Conservation (phyloP, 2,113 vertebrate genomes). For the Microtus oregoni region DNA sequence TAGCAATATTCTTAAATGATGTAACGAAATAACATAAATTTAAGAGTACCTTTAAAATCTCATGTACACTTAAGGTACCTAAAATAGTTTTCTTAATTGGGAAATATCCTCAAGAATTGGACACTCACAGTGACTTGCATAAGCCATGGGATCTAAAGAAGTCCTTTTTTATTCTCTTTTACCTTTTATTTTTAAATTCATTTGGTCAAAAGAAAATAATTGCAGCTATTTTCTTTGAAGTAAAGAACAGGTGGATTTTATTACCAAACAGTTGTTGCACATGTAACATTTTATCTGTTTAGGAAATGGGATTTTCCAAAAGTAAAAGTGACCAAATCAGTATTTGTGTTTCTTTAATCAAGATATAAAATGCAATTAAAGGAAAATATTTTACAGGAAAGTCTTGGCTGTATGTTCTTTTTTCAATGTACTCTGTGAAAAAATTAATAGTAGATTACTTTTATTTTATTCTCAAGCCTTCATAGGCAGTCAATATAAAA, state of each 20-base stretch:
- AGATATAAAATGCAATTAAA: conserved; percentile 73
- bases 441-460: conserved; percentile 17
- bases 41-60: not conserved
- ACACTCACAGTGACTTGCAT: not conserved
- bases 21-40: conserved; percentile 39
- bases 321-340: conserved; percentile 54
- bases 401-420: conserved; percentile 66
- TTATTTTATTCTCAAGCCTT: conserved; percentile 56
- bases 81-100: conserved; percentile 20
- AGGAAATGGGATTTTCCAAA: conserved; percentile 58
- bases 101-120: conserved; percentile 8
- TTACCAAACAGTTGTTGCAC: conserved; percentile 49
- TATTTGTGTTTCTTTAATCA: conserved; percentile 69
- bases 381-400: conserved; percentile 72
- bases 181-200: not conserved
- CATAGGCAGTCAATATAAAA: not conserved
- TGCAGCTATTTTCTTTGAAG: not conserved
- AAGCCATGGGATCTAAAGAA: not conserved
- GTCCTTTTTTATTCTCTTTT: not conserved
- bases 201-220: conserved; percentile 42
- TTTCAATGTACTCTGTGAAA: not conserved
- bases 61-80: conserved; percentile 11
- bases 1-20: conserved; percentile 48
- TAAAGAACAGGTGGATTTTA: conserved; percentile 51
- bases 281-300: not conserved